These are phyloP conservation scores for Sphyrna mokarran DNA, from an alignment of 2,113 vertebrate genomes.

Conservation along the genomic window DNA sequence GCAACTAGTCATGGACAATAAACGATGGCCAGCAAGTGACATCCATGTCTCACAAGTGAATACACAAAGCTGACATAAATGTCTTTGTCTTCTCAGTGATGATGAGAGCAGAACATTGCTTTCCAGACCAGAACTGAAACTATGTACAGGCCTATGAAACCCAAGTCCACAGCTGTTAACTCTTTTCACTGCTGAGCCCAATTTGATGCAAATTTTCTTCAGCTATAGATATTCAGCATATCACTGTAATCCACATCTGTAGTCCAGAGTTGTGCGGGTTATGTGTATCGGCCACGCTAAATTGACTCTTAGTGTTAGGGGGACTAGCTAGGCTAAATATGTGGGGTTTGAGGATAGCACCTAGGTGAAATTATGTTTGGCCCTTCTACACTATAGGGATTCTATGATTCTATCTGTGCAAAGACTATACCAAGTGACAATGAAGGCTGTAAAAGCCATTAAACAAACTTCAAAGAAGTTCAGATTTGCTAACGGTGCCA, in stretches of 20 bases:
- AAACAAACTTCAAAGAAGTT: not conserved
- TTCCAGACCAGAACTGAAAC: not conserved
- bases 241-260: not conserved
- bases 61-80: not conserved
- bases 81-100: not conserved
- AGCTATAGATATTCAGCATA: not conserved
- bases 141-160: not conserved
- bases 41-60: no score
- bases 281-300: no score
- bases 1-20: no score
- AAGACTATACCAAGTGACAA: not conserved
- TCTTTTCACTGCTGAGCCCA: not conserved
- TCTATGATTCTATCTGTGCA: not conserved
- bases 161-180: not conserved
- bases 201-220: not conserved
- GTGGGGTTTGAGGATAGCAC: no score
- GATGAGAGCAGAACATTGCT: not conserved
- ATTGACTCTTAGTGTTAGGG: no score
- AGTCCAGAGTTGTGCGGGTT: no score
- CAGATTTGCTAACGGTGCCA: not conserved
- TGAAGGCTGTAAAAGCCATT: not conserved
- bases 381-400: no score
- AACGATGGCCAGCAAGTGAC: no score
- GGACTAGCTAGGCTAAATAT: no score
- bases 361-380: no score